Evolutionary conservation across 2,888 invertebrate genomes (phyloP).

Genomic region (Ophraella communa): DNA sequence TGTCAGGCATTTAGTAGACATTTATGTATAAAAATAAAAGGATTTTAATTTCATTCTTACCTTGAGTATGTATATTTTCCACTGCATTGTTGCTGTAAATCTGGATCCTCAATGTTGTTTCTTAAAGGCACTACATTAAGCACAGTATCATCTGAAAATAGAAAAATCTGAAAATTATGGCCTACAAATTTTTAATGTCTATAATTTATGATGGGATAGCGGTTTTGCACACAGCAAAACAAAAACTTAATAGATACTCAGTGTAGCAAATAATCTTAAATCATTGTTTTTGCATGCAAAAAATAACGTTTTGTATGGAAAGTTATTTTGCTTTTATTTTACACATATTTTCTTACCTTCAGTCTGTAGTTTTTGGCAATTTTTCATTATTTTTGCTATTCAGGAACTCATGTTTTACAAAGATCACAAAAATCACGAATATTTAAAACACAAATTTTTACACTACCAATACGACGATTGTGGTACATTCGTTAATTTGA

Average conservation of each 20-base stretch:
- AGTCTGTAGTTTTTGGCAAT: too few species aligned
- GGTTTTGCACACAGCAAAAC: background rate
- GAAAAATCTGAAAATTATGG: background rate
- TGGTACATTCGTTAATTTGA: background rate
- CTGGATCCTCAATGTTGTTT: slow-evolving; percentile 4
- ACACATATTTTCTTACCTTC: too few species aligned
- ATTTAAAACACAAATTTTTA: slow-evolving; percentile 1
- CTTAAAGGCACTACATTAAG: background rate
- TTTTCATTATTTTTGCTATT: slow-evolving; percentile 1
- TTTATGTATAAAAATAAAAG: background rate
- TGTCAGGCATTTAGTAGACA: too few species aligned
- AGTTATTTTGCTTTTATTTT: background rate
- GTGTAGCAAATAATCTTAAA: slow-evolving; percentile 1
- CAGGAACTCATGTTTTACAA: background rate
- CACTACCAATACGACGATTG: slow-evolving; percentile 8
- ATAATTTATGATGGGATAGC: background rate
- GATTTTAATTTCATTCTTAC: background rate
- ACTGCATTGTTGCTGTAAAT: slow-evolving; percentile 11
- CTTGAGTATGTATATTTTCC: too few species aligned
- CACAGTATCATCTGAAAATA: slow-evolving; percentile 9
- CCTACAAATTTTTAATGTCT: background rate
- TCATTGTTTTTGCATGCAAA: background rate
- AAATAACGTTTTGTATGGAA: too few species aligned
- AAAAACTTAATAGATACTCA: background rate
- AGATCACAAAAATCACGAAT: slow-evolving; percentile 2